Conservation (phyloP, 2,797 vertebrate genomes). For the Pterois miles region DNA sequence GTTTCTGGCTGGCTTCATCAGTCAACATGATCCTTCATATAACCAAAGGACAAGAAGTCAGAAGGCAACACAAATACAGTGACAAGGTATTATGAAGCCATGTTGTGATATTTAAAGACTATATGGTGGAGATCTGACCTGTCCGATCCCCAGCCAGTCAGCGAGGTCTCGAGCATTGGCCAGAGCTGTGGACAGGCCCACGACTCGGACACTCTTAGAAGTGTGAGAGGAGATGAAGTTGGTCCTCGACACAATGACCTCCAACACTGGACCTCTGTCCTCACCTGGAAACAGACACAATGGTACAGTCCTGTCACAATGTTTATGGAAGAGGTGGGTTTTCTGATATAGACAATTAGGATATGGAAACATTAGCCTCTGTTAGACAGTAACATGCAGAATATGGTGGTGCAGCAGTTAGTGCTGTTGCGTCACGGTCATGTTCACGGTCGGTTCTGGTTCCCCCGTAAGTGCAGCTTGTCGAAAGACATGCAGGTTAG, state of each 20-base stretch:
- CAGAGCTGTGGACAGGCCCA: conserved; percentile 96
- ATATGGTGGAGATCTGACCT: conserved; percentile 78
- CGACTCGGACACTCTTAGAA: conserved; percentile 89
- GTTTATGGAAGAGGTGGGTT: background rate
- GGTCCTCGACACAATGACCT: conserved; percentile 98
- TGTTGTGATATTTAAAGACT: background rate
- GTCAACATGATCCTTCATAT: conserved; percentile 9
- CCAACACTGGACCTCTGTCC: conserved; percentile 96
- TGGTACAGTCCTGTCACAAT: background rate
- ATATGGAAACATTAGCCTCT: background rate
- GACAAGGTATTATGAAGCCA: background rate
- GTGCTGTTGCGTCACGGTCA: no score
- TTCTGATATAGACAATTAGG: background rate
- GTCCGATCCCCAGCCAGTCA: conserved; percentile 95
- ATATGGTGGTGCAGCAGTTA: background rate
- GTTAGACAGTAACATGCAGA: background rate
- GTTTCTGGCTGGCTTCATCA: conserved; percentile 22
- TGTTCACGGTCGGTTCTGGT: no score
- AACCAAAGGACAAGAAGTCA: conserved; percentile 1
- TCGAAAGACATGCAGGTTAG: background rate
- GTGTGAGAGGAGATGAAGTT: conserved; percentile 99
- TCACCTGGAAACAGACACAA: conserved; percentile 85
- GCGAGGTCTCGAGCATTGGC: conserved; percentile 98
- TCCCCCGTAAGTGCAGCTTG: no score
- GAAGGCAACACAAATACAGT: background rate